phyloP scores from a whole-genome alignment of 2,888 invertebrate species.

The Conomelus anceps region DNA sequence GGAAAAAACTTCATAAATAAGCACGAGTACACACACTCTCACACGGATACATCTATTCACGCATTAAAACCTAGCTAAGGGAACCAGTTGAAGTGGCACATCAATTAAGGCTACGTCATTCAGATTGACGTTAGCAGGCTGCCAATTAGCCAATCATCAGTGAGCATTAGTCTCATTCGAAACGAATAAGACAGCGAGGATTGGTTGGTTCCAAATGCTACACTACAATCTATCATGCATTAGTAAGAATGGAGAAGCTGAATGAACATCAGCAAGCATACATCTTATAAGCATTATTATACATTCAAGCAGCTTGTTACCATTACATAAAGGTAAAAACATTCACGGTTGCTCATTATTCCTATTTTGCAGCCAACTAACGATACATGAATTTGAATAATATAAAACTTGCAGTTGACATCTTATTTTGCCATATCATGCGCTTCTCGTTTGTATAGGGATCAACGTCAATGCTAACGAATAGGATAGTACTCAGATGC shows the following conservation, averaged over 20 bases:
- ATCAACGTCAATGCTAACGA: not conserved
- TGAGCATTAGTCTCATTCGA: not conserved
- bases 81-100: not conserved
- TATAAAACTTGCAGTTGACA: not conserved
- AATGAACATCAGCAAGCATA: not conserved
- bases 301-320: not conserved
- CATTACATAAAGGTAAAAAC: not conserved
- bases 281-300: not conserved
- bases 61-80: not conserved
- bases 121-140: not conserved
- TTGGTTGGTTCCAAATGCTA: not conserved
- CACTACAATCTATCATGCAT: not conserved
- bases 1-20: not conserved
- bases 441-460: not conserved
- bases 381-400: not conserved
- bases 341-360: not conserved
- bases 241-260: not conserved
- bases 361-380: not conserved
- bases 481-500: not conserved
- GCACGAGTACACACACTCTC: not conserved
- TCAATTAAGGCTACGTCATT: not conserved
- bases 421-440: not conserved
- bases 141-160: not conserved
- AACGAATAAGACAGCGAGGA: not conserved
- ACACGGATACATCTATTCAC: not conserved